phyloP scores from a whole-genome alignment of 2,888 invertebrate species.

The Pyrochroa serraticornis region DNA sequence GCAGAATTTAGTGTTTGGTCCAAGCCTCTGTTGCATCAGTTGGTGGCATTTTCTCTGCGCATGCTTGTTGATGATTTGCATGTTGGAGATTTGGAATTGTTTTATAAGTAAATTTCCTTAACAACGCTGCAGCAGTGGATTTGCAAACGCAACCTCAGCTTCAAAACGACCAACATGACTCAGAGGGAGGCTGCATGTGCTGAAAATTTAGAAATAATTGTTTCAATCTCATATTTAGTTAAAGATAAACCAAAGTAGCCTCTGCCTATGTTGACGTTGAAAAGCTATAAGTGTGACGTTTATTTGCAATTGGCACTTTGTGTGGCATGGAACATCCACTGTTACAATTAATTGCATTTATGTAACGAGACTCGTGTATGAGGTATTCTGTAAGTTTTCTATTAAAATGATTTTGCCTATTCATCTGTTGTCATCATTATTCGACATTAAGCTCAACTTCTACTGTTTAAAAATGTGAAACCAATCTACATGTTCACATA shows the following conservation, averaged over 20 bases:
- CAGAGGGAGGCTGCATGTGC: constrained; percentile 85
- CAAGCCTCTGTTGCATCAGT: too few species aligned
- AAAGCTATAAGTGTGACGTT: constrained; percentile 54
- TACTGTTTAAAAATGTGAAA: constrained; percentile 17
- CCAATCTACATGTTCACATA: constrained; percentile 13
- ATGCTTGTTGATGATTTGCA: constrained; percentile 1
- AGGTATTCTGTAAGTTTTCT: constrained; percentile 25
- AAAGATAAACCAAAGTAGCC: constrained; percentile 46
- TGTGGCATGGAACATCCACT: constrained; percentile 31
- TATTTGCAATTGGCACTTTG: constrained; percentile 34
- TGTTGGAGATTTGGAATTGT: constrained; percentile 6
- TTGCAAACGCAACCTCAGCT: constrained; percentile 81
- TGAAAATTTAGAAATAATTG: constrained; percentile 57
- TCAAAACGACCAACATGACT: constrained; percentile 79
- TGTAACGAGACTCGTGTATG: constrained; percentile 25
- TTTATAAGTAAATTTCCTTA: constrained; percentile 15
- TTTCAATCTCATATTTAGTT: constrained; percentile 37
- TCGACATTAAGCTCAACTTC: constrained; percentile 24
- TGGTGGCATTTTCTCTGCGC: too few species aligned
- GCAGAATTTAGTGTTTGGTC: too few species aligned
- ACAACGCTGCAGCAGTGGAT: constrained; percentile 71
- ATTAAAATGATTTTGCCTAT: constrained; percentile 26
- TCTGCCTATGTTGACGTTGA: constrained; percentile 52
- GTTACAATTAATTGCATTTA: constrained; percentile 31
- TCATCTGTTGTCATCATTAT: constrained; percentile 21